A percentile compares a stretch with the other conserved stretches of the same genome.
Conservation (phyloP, 2,797 vertebrate genomes). For the Acridotheres tristis region DNA sequence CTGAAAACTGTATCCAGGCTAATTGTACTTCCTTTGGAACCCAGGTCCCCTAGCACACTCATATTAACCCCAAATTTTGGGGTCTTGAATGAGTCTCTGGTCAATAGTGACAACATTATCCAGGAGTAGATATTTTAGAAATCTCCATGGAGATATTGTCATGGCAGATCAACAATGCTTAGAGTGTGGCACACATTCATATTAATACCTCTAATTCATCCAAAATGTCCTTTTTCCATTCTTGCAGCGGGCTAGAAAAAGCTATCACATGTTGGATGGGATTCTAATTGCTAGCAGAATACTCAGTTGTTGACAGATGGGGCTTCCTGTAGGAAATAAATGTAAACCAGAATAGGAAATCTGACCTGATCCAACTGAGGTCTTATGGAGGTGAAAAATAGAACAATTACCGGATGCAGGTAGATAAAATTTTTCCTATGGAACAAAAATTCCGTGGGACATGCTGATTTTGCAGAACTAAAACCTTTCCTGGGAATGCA, state of each 20-base stretch:
- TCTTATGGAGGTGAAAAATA: neutral
- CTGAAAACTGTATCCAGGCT: neutral
- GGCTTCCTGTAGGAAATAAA: slow-evolving; percentile 12
- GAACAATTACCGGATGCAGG: slow-evolving; percentile 40
- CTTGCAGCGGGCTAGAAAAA: neutral
- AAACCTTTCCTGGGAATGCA: fast-evolving
- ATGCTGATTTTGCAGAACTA: neutral
- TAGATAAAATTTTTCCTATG: neutral
- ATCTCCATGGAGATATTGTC: neutral
- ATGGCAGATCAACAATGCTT: neutral
- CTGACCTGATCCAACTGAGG: neutral
- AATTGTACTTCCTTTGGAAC: neutral
- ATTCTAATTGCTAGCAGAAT: neutral
- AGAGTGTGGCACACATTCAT: neutral
- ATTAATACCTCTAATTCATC: neutral
- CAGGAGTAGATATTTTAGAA: neutral
- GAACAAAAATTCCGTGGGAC: neutral
- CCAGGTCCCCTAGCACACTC: neutral
- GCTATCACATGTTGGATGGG: neutral
- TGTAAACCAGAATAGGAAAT: slow-evolving; percentile 9
- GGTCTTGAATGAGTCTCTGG: neutral
- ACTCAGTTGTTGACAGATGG: neutral
- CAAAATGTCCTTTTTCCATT: neutral
- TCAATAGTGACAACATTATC: neutral
- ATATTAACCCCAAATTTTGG: neutral